Base-by-base conservation (phyloP, 2,888 invertebrate species). In the Craniophora ligustri region DNA sequence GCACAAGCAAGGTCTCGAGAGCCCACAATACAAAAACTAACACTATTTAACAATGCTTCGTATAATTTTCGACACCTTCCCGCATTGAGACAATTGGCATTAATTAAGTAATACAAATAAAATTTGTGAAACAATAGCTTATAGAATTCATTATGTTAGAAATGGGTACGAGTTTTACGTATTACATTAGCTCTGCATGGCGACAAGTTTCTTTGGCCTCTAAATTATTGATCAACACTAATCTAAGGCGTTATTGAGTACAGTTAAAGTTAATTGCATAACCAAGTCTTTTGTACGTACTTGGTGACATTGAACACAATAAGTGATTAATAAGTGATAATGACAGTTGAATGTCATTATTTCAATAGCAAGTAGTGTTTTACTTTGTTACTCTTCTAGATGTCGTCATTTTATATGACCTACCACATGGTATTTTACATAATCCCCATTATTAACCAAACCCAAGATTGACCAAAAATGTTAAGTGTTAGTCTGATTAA, bases 161-260 rank as follows among this genome's bases (percentile, higher is more conserved):
- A 58, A 41, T 44, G 42, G 40, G 39, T 56, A n/a, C n/a, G n/a
- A n/a, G n/a, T n/a, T n/a, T n/a, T n/a, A n/a, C n/a, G 53, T 63
- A 54, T 39, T 40, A 49, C 38, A 35, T 38, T 38, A 66, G 60
- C 63, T 67, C 57, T 59, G 55, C 58, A 55, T 42, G 60, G 59
- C 64, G 58, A 70, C 71, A 75, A 68, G 63, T 67, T 71, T 57
- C 72, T 64, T 69, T 63, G 73, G 64, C 75, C 75, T 75, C 71
- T 60, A 73, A 71, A 69, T 42, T 75, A 75, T 75, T 63, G 75
- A 75, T 73, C 59, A 51, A 51, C 40, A 50, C 16, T 39, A 53
- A 11, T 28, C 35, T 36, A 53, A 64, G 51, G 35, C 18, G 50
- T 49, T 42, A 53, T 53, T 50, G 44, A 44, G 19, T 41, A 44